Evolutionary conservation across 2,113 vertebrate genomes (phyloP), one percentile per base, ranked within the genome.

Genomic region (Mus spicilegus): DNA sequence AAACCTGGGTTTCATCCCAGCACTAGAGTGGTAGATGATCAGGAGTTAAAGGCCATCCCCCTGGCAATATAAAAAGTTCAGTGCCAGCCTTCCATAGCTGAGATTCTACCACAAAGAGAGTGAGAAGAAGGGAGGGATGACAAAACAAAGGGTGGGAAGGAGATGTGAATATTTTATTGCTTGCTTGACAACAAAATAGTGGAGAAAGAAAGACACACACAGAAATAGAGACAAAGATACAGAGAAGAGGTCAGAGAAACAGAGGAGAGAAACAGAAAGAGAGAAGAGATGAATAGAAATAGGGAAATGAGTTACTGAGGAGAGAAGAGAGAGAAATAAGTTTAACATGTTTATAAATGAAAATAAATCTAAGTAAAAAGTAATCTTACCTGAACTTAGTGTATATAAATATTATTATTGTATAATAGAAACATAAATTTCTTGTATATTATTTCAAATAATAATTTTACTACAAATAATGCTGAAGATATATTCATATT

Each of bases 381-480:
- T 54, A 93, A 67, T 91, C 42, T 94, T 86, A 36, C 11, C 14
- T 84, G 63, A 73, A 28, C 2, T 75, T 51, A 78, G 26, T 76
- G 58, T 5, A 81, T 36, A 28, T 78, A 93, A 93, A 63, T 24
- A 56, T 3, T 75, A 56, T 56, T 33, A 10, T 54, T 8, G n/a
- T 51, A 4, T 51, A 61, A 63, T 22, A 36, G 56, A 88, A 69
- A 84, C 6, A 0, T 20, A 12, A 1, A 56, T 82, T 89, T 1
- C 36, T 92, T 70, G 7, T 3, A 86, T 89, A 84, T 72, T 61
- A 69, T 76, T 93, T 95, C 28, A 90, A 94, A 82, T 87, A 33
- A 77, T 51, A 87, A 2, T 14, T 89, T 93, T 77, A 17, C 24
- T 82, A 63, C 78, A 85, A 90, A 63, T 42, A 63, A 39, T 89